Base-by-base conservation (phyloP, 1,140 invertebrate genomes). In the Paraescarpia echinospica region DNA sequence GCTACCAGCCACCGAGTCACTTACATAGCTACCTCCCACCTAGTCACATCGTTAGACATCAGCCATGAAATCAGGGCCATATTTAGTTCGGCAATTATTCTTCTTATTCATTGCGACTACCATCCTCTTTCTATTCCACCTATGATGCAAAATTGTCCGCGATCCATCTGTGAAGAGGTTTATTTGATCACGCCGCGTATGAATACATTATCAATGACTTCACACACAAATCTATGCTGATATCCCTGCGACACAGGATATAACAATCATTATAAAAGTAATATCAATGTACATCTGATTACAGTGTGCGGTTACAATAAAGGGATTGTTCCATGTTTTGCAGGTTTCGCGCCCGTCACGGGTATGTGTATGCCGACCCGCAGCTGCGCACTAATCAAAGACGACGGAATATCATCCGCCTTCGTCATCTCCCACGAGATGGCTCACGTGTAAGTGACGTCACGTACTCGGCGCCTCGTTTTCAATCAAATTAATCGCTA, bases 391-490 rank as follows among this genome's bases (percentile, higher is more conserved):
- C 97, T 99, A 93, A 98, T 98, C 35, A 98, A 98, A 95, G 98
- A 99, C 95, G 98, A 98, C 94, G 98, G 98, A 1, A 96, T 99
- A 12, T 97, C 97, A 9, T 98, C 98, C 33, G 98, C 98, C 4
- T 99, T 99, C 95, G 99, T 98, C 18, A 98, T 99, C 93, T 98
- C 98, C 34, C 98, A 99, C 94, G 98, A 99, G 96, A 97, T 99
- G 91, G 98, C 98, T 89, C 98, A 99, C 95, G 97, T 98, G 97
- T 98, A 97, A 97, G 98, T n/a, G n/a, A n/a, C n/a, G n/a, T 96
- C 35, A 77, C 48, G 48, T 18, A 18, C 48, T 31, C 27, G 59
- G 22, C 9, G 59, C 4, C 59, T 77, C 88, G 59, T 2, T 77
- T 77, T 77, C 59, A 77, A 31, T 77, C 59, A 12, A 77, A 77